These are phyloP conservation scores for Urosaurus nigricauda DNA, from an alignment of 2,797 vertebrate genomes.

Conservation along the genomic window DNA sequence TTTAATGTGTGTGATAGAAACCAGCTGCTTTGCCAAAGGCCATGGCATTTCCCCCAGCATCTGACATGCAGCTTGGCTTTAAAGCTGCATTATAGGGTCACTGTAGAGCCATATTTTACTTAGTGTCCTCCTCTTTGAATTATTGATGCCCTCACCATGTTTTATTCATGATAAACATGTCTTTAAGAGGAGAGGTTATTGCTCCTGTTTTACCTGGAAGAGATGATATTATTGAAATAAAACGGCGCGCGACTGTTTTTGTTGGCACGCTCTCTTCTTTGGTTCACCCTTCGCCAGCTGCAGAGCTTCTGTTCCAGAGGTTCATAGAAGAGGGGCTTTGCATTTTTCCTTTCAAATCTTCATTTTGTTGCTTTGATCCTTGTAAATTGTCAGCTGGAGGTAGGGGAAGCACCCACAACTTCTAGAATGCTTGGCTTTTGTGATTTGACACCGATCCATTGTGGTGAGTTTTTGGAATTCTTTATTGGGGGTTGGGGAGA, in stretches of 20 bases:
- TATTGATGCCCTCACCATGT: constrained; percentile 84
- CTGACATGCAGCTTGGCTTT: constrained; percentile 80
- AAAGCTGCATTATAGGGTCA: constrained; percentile 83
- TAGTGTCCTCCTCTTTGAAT: constrained; percentile 84
- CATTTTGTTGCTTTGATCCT: constrained; percentile 33
- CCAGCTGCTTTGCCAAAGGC: constrained; percentile 72
- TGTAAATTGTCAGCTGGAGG: constrained; percentile 45
- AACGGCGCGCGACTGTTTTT: constrained; percentile 37
- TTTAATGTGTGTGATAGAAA: constrained; percentile 72
- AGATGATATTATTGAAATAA: constrained; percentile 74
- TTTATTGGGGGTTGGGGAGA: not conserved
- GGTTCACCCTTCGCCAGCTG: constrained; percentile 40
- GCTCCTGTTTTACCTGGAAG: constrained; percentile 71
- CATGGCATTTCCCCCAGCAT: constrained; percentile 60
- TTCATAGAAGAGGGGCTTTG: not conserved
- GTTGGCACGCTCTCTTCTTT: constrained; percentile 48
- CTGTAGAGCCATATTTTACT: constrained; percentile 81
- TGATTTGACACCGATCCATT: not conserved
- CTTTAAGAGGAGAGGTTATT: constrained; percentile 74
- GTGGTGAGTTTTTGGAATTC: constrained; percentile 9
- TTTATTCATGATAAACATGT: constrained; percentile 83
- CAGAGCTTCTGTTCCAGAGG: constrained; percentile 20
- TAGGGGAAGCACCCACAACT: not conserved
- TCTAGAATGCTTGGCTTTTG: not conserved
- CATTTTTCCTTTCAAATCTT: too few species aligned